Percentiles rank a stretch among this genome's conserved stretches.
Evolutionary conservation across 2,113 vertebrate genomes (phyloP).

Genomic region (Rhinopomastus cyanomelas): DNA sequence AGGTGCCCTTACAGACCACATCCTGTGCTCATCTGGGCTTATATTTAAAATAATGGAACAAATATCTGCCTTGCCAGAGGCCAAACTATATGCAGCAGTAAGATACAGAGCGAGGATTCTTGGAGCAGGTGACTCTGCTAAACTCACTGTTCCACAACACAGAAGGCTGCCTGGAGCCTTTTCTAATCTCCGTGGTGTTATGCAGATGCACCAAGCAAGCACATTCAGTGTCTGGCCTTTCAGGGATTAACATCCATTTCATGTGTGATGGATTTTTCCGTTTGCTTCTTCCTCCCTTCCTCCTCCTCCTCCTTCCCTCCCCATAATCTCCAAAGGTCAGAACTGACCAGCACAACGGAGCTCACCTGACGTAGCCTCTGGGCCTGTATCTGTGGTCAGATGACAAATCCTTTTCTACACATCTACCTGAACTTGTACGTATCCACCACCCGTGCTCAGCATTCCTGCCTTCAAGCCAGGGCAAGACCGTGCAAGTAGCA

Average conservation of each 20-base stretch:
- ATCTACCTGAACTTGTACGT: background rate
- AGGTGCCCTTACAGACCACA: background rate
- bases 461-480: background rate
- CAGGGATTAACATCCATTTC: background rate
- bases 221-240: background rate
- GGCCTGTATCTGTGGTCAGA: background rate
- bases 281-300: background rate
- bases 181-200: background rate
- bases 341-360: rapidly evolving
- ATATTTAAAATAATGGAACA: background rate
- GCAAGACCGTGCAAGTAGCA: background rate
- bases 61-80: background rate
- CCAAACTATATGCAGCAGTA: background rate
- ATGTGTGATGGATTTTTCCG: background rate
- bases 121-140: rapidly evolving
- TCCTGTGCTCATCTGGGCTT: background rate
- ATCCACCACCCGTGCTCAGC: background rate
- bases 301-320: background rate
- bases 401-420: background rate
- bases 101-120: background rate
- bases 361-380: background rate
- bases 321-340: background rate
- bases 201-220: background rate
- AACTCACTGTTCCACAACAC: rapidly evolving
- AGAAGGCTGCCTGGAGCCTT: background rate